A percentile compares a stretch with the other conserved stretches of the same genome.
These are phyloP conservation scores for Parotia lawesii DNA, from an alignment of 2,113 vertebrate genomes.

Conservation along the genomic window DNA sequence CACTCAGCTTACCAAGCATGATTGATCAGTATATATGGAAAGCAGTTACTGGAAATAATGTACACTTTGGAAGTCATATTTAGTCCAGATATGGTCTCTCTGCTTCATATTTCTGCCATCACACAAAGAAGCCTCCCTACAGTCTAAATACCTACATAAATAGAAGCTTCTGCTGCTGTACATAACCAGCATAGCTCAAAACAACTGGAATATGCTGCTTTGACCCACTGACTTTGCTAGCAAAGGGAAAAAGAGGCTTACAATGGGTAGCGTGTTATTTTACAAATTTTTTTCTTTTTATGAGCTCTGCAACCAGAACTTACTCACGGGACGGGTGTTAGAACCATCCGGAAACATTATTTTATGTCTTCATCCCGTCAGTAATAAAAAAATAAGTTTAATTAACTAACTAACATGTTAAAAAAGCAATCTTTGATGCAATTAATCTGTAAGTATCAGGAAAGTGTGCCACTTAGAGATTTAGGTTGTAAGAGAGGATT, in stretches of 20 bases:
- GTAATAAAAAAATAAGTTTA: neutral
- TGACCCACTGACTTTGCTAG: neutral
- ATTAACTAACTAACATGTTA: too few species aligned
- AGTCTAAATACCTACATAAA: neutral
- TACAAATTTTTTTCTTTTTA: neutral
- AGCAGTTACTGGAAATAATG: neutral
- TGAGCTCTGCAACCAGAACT: neutral
- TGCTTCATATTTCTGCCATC: neutral
- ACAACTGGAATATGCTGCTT: neutral
- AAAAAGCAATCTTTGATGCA: neutral
- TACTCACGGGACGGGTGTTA: neutral
- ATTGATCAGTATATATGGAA: neutral
- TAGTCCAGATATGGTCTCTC: neutral
- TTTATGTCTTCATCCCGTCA: neutral
- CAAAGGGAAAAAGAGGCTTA: neutral
- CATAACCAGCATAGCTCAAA: neutral
- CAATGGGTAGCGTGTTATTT: rapidly evolving
- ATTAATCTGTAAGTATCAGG: neutral
- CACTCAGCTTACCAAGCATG: neutral
- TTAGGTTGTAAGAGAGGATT: neutral
- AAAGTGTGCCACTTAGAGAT: neutral
- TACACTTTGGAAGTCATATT: neutral
- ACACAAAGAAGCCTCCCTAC: neutral
- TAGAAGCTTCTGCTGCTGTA: neutral
- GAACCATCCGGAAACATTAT: neutral